A percentile compares a stretch with the other conserved stretches of the same genome.
These are phyloP conservation scores for Delia radicum DNA, from an alignment of 1,140 invertebrate species.

Conservation along the genomic window DNA sequence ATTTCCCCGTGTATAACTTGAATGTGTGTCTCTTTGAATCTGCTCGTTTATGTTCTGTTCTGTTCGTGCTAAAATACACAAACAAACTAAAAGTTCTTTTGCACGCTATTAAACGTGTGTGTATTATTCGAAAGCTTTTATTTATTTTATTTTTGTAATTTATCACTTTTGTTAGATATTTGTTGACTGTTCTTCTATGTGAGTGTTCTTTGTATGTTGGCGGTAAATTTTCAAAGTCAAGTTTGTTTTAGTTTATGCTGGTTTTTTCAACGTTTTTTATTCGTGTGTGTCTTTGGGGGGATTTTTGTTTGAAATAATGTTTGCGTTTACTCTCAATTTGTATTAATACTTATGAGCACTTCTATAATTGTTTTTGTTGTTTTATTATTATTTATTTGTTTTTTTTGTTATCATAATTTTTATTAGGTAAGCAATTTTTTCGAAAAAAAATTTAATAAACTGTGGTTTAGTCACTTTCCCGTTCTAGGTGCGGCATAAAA, in stretches of 20 bases:
- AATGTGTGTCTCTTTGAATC: not conserved
- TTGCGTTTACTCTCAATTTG: not conserved
- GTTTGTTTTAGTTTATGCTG: not conserved
- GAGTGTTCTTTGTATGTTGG: not conserved
- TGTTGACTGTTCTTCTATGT: not conserved
- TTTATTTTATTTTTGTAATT: not conserved
- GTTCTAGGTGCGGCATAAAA: not conserved
- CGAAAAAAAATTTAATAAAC: not conserved
- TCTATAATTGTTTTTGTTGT: not conserved
- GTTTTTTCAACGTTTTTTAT: not conserved
- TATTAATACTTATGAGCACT: no score
- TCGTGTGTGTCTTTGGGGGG: not conserved
- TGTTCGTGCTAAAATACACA: not conserved
- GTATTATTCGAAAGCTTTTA: not conserved
- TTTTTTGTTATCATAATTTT: not conserved
- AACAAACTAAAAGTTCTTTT: not conserved
- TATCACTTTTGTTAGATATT: not conserved
- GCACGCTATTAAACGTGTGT: not conserved
- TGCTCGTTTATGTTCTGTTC: not conserved
- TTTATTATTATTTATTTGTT: not conserved
- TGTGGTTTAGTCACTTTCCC: not conserved
- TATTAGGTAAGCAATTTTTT: conserved; percentile 17
- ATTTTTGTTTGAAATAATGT: not conserved
- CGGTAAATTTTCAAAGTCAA: conserved; percentile 22
- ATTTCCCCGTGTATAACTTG: not conserved